Percentiles rank a stretch among this genome's conserved stretches.
Evolutionary conservation across 2,113 vertebrate species (phyloP).

Genomic region (Lampris incognitus): DNA sequence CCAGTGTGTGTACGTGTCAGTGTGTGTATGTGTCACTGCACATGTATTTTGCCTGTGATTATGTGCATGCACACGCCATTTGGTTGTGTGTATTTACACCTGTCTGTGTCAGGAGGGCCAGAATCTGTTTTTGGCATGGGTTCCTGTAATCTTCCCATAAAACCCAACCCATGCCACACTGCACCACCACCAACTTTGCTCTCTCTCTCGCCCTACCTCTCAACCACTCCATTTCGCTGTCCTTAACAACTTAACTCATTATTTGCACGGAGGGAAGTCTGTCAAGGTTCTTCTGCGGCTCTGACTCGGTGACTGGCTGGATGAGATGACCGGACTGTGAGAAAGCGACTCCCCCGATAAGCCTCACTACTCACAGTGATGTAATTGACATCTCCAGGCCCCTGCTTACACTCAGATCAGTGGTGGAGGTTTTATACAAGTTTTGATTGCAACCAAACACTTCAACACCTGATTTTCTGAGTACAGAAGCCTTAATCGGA

Average conservation of each 20-base stretch:
- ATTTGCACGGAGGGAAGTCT: conserved; percentile 63
- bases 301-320: conserved; percentile 49
- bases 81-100: neutral
- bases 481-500: too few relatives aligned
- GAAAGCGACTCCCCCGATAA: conserved; percentile 60
- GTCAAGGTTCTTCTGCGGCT: conserved; percentile 63
- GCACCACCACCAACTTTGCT: neutral
- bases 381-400: conserved; percentile 55
- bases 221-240: conserved; percentile 33
- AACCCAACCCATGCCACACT: neutral
- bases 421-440: neutral
- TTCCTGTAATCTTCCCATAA: neutral
- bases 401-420: conserved; percentile 39
- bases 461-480: too few relatives aligned
- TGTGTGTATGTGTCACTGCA: neutral
- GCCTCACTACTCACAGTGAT: conserved; percentile 38
- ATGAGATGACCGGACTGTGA: conserved; percentile 57
- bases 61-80: neutral
- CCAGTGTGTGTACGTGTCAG: conserved; percentile 11
- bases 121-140: conserved; percentile 34
- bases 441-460: too few relatives aligned
- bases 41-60: neutral
- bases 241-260: conserved; percentile 60
- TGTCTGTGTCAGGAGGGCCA: conserved; percentile 37
- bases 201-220: conserved; percentile 12